Evolutionary conservation across 2,888 invertebrate species (phyloP), one percentile per base, ranked within the genome.

Genomic region (Orgyia antiqua): DNA sequence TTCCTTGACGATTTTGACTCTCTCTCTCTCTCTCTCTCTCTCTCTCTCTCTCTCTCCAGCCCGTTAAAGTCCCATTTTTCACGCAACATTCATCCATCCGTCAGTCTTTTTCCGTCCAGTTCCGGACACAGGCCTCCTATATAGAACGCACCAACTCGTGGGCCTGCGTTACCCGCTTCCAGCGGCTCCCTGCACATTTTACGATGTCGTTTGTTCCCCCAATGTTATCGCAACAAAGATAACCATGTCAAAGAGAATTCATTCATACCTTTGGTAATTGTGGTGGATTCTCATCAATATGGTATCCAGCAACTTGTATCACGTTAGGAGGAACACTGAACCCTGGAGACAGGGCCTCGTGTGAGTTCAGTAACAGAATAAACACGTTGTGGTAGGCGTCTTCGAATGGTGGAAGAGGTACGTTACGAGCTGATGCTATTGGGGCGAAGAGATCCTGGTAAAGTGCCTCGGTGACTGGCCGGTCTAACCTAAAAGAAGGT

Each of bases 221-320:
- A 9, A 20, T 6, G 20, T n/a, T n/a, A 9, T 3, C 4, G n/a
- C 20, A 20, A 20, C 20, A 20, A n/a, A 20, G 4, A 20, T 20
- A 15, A 20, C 4, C 9, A 9, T n/a, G 20, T 24, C 2, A 10
- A 12, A 10, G 5, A 2, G 6, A 10, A 6, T 1, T 5, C 11
- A 10, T 2, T 13, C 30, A 15, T 51, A 77, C 77, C 68, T 76
- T 61, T 0, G 77, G 74, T 7, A 77, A 33, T 0, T 67, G 57
- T 0, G 59, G 50, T 0, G 46, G 35, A 1, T 53, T 39, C 2
- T 69, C 65, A 1, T 64, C 57, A 2, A 75, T 70, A 34, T 77
- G 76, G 24, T 64, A 77, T 0, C 78, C 78, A 1, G 58, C 78
- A 1, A 78, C 57, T 2, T 69, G 61, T 1, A 77, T 31, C 0